Evolutionary conservation across 2,888 invertebrate species (phyloP), one percentile per base, ranked within the genome.

Genomic region (Agrochola circellaris): DNA sequence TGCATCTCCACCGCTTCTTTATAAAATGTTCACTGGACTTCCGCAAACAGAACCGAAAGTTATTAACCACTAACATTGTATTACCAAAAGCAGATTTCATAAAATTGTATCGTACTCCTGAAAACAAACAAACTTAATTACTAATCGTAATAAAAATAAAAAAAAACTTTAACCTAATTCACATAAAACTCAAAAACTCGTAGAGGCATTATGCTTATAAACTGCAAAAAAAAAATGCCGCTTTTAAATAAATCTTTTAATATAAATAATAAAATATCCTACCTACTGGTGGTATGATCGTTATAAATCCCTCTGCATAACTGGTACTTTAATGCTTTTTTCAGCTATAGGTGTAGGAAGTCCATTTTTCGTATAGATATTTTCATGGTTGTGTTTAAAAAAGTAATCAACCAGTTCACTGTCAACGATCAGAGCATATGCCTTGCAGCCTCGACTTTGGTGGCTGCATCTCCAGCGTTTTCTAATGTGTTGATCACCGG

Each of bases 401-500:
- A 26, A 26, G 48, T 30, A 23, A 34, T 23, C 6, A 0, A 71
- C 0, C 15, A 76, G 17, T 17, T 26, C 26, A 6, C 8, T 42
- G 11, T 81, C 54, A 0, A 76, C 1, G 11, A 71, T 81, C 15
- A 67, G 6, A 3, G 67, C 76, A 20, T n/a, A 15, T 0, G 70
- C 82, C 11, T 51, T 82, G 58, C 81, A 81, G 7, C 76, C 76
- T 15, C 42, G 26, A 30, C 51, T 34, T 17, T 67, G 56, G 13
- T 34, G 42, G 51, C 42, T 82, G 61, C 81, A 82, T 56, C 82
- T 72, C 77, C 81, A 81, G 3, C 68, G 62, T 60, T 38, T 67
- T 11, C 23, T 62, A 2, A 11, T 15, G 1, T 5, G 13, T 20
- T 60, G 26, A 17, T 15, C 9, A 9, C 17, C 4, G 11, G 62